Conservation (phyloP, 1,140 invertebrate species). For the Reticulitermes speratus region DNA sequence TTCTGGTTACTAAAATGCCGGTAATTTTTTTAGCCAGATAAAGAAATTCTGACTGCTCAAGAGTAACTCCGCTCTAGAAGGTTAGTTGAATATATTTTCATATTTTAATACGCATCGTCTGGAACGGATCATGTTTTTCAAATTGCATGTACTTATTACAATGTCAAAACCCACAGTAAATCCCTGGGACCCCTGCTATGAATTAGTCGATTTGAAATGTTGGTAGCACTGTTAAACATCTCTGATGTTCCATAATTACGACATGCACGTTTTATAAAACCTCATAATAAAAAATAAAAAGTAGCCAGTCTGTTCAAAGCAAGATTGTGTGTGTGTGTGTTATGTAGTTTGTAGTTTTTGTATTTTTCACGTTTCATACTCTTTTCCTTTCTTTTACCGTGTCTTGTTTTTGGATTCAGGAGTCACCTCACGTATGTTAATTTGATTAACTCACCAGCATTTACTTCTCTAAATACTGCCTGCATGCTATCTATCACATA, state of each 20-base stretch:
- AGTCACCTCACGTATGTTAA: not conserved
- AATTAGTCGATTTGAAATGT: not conserved
- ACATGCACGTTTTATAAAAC: not conserved
- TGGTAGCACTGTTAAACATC: not conserved
- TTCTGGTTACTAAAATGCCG: too few relatives aligned
- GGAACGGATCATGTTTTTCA: not conserved
- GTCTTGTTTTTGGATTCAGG: not conserved
- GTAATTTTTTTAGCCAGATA: too few relatives aligned
- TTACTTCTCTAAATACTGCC: not conserved
- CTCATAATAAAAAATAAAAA: not conserved
- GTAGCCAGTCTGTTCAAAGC: not conserved
- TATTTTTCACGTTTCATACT: not conserved
- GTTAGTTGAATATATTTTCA: not conserved
- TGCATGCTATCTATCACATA: not conserved
- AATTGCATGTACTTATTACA: not conserved
- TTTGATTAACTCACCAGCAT: not conserved
- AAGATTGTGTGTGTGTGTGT: too few relatives aligned
- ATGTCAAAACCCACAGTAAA: not conserved
- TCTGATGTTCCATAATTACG: slow-evolving; percentile 8
- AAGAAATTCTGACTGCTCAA: too few relatives aligned
- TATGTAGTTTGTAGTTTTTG: not conserved
- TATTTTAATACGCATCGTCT: not conserved
- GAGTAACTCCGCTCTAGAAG: too few relatives aligned
- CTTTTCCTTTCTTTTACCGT: not conserved
- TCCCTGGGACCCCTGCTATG: not conserved